phyloP scores from a whole-genome alignment of 2,888 invertebrate species.

The Pammene aurita region DNA sequence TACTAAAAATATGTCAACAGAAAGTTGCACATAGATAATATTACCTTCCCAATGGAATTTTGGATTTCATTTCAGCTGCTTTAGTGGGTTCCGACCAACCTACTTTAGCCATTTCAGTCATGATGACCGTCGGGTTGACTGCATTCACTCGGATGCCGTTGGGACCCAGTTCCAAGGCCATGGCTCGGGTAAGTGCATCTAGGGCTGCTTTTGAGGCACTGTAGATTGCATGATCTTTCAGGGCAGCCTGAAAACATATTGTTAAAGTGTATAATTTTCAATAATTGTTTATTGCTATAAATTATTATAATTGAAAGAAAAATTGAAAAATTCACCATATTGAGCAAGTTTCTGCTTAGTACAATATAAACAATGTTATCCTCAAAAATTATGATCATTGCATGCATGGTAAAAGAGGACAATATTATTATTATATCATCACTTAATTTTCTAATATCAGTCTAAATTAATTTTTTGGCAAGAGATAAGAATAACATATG shows the following conservation, averaged over 20 bases:
- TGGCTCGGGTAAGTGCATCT: slow-evolving; percentile 91
- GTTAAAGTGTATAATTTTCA: too few relatives aligned
- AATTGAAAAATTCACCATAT: too few relatives aligned
- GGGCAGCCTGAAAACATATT: slow-evolving; percentile 81
- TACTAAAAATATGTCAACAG: too few relatives aligned
- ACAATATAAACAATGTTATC: too few relatives aligned
- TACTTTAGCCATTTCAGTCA: slow-evolving; percentile 94
- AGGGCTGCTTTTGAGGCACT: slow-evolving; percentile 95
- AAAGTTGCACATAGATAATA: too few relatives aligned
- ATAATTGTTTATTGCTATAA: too few relatives aligned
- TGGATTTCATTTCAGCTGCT: slow-evolving; percentile 87
- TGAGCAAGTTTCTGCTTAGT: too few relatives aligned
- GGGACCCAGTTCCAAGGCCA: slow-evolving; percentile 94
- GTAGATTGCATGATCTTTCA: slow-evolving; percentile 91
- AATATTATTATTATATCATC: not conserved
- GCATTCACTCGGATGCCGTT: slow-evolving; percentile 94
- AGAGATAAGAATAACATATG: slow-evolving; percentile 34
- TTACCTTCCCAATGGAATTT: slow-evolving; percentile 93
- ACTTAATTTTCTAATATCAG: slow-evolving; percentile 1
- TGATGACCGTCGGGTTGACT: slow-evolving; percentile 96
- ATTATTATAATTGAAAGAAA: too few relatives aligned
- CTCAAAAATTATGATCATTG: not conserved
- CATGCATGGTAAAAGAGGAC: not conserved
- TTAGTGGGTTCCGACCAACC: slow-evolving; percentile 94
- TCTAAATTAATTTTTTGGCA: slow-evolving; percentile 6